phyloP scores from a whole-genome alignment of 2,113 vertebrate genomes.

The Propithecus coquereli region DNA sequence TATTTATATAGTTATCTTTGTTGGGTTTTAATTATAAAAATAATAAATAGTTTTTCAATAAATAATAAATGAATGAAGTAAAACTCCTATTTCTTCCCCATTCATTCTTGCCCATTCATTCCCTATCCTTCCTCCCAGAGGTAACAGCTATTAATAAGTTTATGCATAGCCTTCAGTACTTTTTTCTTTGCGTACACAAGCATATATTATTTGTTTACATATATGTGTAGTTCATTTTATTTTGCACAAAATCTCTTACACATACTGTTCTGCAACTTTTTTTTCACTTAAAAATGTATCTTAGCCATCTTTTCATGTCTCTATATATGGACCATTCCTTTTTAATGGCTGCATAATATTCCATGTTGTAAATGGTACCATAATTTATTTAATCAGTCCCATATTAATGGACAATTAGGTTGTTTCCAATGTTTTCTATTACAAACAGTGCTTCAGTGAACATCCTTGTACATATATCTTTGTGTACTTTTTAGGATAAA shows the following conservation, averaged over 20 bases:
- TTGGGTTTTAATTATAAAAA: conserved; percentile 15
- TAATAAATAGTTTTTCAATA: not conserved
- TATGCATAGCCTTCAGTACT: not conserved
- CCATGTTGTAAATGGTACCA: not conserved
- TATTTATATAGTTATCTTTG: not conserved
- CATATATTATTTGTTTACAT: not conserved
- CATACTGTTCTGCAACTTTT: conserved; percentile 27
- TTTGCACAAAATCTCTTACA: not conserved
- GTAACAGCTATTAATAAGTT: not conserved
- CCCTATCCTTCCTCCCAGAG: not conserved
- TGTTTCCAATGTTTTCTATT: conserved; percentile 49
- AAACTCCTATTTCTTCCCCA: not conserved
- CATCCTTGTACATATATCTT: conserved; percentile 43
- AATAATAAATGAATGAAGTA: not conserved
- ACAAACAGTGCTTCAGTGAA: conserved; percentile 44
- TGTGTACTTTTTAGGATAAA: conserved; percentile 58
- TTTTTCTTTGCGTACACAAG: not conserved
- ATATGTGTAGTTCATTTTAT: not conserved
- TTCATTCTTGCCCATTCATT: not conserved
- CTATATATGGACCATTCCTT: not conserved
- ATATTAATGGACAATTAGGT: not conserved
- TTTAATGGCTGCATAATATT: not conserved
- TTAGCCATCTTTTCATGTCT: not conserved
- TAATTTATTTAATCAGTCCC: not conserved
- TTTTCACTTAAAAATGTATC: not conserved